phyloP scores from a whole-genome alignment of 2,888 invertebrate species.

The Oscheius myriophilus region DNA sequence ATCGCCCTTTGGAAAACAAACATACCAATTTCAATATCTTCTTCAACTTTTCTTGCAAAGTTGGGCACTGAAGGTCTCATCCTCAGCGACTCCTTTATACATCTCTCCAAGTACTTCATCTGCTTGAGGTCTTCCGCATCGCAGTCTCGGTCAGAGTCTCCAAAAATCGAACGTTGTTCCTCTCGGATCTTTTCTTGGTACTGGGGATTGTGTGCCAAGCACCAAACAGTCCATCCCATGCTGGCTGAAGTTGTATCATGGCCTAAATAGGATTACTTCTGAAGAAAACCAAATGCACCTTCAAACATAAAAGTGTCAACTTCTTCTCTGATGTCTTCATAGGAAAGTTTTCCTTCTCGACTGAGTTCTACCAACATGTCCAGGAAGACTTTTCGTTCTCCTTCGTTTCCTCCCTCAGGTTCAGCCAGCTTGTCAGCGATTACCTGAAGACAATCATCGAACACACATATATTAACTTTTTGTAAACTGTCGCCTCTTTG shows the following conservation, averaged over 20 bases:
- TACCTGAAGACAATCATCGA: too few relatives aligned
- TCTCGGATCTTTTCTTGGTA: conserved; percentile 71
- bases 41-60: conserved; percentile 52
- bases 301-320: conserved; percentile 75
- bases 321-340: conserved; percentile 73
- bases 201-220: conserved; percentile 71
- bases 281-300: conserved; percentile 33
- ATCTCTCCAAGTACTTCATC: conserved; percentile 58
- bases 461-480: too few relatives aligned
- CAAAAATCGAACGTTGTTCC: conserved; percentile 60
- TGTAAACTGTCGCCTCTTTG: background rate
- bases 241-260: conserved; percentile 74
- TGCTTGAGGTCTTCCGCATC: conserved; percentile 65
- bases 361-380: conserved; percentile 71
- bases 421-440: conserved; percentile 45
- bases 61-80: conserved; percentile 60
- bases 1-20: background rate
- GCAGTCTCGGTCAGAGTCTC: conserved; percentile 67
- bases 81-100: conserved; percentile 58
- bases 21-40: conserved; percentile 62
- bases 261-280: conserved; percentile 59
- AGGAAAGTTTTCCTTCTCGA: conserved; percentile 67
- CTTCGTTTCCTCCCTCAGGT: background rate
- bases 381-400: conserved; percentile 70
- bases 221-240: conserved; percentile 72